These are phyloP conservation scores for Schrankia costaestrigalis DNA, from an alignment of 2,888 invertebrate genomes.

Conservation along the genomic window DNA sequence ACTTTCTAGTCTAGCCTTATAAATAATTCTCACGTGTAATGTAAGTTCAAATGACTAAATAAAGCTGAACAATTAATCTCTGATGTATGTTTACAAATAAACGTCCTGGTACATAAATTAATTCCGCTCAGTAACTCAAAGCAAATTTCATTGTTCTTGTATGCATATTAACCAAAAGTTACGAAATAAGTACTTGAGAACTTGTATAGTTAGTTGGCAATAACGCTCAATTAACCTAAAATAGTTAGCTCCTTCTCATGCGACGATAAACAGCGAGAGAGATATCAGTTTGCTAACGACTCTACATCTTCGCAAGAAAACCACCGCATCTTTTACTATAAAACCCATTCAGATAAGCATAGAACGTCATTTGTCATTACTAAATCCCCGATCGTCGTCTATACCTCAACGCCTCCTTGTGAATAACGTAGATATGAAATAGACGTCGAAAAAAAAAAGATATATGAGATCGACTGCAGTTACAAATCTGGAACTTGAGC, in stretches of 20 bases:
- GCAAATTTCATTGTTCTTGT: too few species aligned
- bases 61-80: too few species aligned
- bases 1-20: too few species aligned
- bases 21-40: too few species aligned
- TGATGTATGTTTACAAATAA: too few species aligned
- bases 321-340: constrained; percentile 54
- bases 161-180: too few species aligned
- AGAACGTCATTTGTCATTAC: constrained; percentile 62
- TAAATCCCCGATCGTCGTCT: constrained; percentile 53
- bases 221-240: too few species aligned
- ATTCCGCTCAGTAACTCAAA: too few species aligned
- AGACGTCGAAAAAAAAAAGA: constrained; percentile 17
- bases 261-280: constrained; percentile 38
- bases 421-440: constrained; percentile 21
- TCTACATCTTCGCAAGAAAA: constrained; percentile 54
- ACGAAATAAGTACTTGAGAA: too few species aligned
- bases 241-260: constrained; percentile 54
- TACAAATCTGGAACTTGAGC: constrained; percentile 27
- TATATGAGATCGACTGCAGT: constrained; percentile 29
- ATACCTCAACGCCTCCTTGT: constrained; percentile 23
- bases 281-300: constrained; percentile 58
- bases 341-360: constrained; percentile 53
- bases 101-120: too few species aligned
- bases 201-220: too few species aligned
- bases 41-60: too few species aligned